A percentile compares a stretch with the other conserved stretches of the same genome.
These are phyloP conservation scores for Hirundichthys speculiger DNA, from an alignment of 2,113 vertebrate species.

Conservation along the genomic window DNA sequence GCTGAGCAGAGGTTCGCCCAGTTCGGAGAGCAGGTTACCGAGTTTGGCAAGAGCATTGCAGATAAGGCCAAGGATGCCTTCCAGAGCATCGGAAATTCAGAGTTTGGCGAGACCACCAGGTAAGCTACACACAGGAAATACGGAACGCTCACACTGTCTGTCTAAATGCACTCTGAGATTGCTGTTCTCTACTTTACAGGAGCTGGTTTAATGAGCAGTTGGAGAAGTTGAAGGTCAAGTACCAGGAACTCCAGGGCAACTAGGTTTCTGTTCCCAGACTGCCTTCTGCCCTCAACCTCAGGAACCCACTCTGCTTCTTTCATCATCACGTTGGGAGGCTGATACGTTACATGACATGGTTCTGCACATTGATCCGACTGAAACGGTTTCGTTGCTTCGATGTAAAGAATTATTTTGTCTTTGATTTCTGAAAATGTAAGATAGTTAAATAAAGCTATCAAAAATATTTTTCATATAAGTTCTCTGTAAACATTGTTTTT, in stretches of 20 bases:
- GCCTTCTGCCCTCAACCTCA: not conserved
- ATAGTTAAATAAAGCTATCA: conserved; percentile 21
- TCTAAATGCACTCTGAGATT: not conserved
- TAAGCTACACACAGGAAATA: conserved; percentile 20
- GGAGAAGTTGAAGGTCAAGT: not conserved
- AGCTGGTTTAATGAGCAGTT: conserved; percentile 39
- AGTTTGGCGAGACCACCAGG: conserved; percentile 40
- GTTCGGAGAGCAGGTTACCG: conserved; percentile 15
- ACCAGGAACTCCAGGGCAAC: rapidly evolving
- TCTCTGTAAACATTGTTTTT: conserved; percentile 3
- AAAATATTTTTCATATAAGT: conserved; percentile 17
- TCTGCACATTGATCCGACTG: conserved; percentile 7
- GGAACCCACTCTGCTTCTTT: not conserved
- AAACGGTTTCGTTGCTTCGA: not conserved
- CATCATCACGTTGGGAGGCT: not conserved
- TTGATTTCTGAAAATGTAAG: conserved; percentile 21
- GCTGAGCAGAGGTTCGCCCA: conserved; percentile 18
- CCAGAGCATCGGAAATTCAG: not conserved
- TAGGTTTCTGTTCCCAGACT: not conserved
- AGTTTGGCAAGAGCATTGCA: not conserved
- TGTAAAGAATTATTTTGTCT: conserved; percentile 12
- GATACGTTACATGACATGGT: not conserved
- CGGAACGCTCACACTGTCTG: not conserved
- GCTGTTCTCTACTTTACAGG: conserved; percentile 36
- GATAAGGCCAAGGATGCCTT: conserved; percentile 31